These are phyloP conservation scores for Nephila pilipes DNA, from an alignment of 1,140 invertebrate species.

Conservation along the genomic window DNA sequence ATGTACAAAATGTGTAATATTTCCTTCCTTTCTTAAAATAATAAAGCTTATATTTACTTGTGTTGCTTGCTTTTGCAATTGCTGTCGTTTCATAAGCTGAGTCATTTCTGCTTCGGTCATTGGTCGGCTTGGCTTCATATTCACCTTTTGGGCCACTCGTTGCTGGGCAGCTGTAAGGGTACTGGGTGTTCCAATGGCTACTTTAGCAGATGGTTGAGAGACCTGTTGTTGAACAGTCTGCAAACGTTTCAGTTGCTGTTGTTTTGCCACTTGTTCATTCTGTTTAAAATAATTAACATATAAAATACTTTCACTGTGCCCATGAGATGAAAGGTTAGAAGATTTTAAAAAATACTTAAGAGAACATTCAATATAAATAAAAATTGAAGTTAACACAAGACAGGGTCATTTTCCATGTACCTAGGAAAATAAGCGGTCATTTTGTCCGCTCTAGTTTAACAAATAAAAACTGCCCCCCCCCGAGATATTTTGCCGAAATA, in stretches of 20 bases:
- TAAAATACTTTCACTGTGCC: no score
- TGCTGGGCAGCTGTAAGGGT: conserved; percentile 79
- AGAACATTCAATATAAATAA: no score
- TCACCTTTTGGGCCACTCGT: conserved; percentile 75
- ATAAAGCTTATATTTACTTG: conserved; percentile 36
- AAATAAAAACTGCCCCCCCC: no score
- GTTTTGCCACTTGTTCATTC: conserved; percentile 80
- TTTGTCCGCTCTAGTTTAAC: no score
- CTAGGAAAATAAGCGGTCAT: no score
- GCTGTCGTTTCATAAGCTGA: conserved; percentile 85
- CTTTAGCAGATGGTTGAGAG: conserved; percentile 78
- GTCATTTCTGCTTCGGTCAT: conserved; percentile 87
- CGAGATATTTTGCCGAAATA: no score
- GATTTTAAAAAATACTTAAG: no score
- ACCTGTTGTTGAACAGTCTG: conserved; percentile 78
- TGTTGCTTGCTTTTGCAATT: conserved; percentile 84
- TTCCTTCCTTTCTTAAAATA: no score
- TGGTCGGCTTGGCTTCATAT: conserved; percentile 82
- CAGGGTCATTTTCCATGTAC: no score
- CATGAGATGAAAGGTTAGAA: no score
- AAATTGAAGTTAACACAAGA: no score
- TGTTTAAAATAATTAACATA: not conserved
- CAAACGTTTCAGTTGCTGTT: conserved; percentile 79
- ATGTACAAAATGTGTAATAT: no score
- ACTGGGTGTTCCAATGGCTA: conserved; percentile 78